A percentile compares a stretch with the other conserved stretches of the same genome.
Evolutionary conservation across 2,797 vertebrate species (phyloP).

Genomic region (Natrix natrix): DNA sequence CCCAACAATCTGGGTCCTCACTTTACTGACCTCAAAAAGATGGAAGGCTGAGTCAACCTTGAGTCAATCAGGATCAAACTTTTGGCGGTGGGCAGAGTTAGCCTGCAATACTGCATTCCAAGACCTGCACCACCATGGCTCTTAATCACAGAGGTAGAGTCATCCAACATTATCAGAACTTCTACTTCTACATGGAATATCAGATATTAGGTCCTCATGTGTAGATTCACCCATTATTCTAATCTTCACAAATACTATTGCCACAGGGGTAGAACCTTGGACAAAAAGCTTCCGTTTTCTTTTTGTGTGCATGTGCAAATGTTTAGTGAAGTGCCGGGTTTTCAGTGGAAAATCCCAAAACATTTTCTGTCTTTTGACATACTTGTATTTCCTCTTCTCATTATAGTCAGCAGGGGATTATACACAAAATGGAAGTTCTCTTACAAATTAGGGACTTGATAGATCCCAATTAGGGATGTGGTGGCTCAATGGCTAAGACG

Average conservation of each 20-base stretch:
- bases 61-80: background rate
- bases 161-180: background rate
- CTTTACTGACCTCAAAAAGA: no score
- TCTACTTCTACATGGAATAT: background rate
- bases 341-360: background rate
- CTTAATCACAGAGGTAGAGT: background rate
- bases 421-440: background rate
- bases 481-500: no score
- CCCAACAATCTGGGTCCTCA: no score
- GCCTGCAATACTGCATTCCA: background rate
- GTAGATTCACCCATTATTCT: background rate
- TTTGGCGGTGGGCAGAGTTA: background rate
- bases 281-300: background rate
- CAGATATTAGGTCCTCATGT: background rate
- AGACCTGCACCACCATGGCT: background rate
- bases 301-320: background rate
- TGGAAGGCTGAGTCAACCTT: background rate
- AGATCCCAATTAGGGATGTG: background rate
- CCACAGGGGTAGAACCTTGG: background rate
- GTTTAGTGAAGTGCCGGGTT: background rate
- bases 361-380: no score
- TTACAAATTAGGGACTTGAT: background rate
- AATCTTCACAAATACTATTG: background rate
- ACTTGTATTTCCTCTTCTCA: background rate
- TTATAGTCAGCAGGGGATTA: background rate